A percentile compares a stretch with the other conserved stretches of the same genome.
Conservation (phyloP, 2,888 invertebrate genomes). For the Kuschelorhynchus macadamiae region DNA sequence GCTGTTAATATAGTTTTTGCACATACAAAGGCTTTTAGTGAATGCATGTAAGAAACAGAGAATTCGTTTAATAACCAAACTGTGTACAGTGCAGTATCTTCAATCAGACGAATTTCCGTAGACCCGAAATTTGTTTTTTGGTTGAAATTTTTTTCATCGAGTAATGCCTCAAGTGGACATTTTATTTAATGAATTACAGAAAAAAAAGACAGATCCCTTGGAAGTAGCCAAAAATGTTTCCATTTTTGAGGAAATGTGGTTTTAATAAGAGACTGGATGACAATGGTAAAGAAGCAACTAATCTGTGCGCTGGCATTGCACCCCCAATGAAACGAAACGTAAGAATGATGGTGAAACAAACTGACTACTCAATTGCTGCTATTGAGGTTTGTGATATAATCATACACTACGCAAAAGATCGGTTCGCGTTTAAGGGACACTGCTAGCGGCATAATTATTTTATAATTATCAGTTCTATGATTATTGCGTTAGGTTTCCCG, state of each 20-base stretch:
- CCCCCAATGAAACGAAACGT: neutral
- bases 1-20: constrained; percentile 49
- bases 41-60: constrained; percentile 52
- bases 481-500: too few species aligned
- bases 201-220: neutral
- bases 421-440: neutral
- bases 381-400: neutral
- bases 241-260: neutral
- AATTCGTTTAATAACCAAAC: too few species aligned
- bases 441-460: neutral
- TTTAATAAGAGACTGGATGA: neutral
- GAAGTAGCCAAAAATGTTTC: neutral
- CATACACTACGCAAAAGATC: neutral
- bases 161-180: too few species aligned
- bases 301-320: neutral
- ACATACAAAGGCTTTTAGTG: constrained; percentile 48
- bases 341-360: neutral
- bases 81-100: constrained; percentile 22
- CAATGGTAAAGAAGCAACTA: neutral
- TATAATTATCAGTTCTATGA: neutral
- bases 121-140: constrained; percentile 52
- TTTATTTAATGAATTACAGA: too few species aligned
- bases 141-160: constrained; percentile 42
- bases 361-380: neutral
- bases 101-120: constrained; percentile 25